Conservation (phyloP, 30 jellyfish, hydroid and myxozoan species). For the Aurelia sp. region DNA sequence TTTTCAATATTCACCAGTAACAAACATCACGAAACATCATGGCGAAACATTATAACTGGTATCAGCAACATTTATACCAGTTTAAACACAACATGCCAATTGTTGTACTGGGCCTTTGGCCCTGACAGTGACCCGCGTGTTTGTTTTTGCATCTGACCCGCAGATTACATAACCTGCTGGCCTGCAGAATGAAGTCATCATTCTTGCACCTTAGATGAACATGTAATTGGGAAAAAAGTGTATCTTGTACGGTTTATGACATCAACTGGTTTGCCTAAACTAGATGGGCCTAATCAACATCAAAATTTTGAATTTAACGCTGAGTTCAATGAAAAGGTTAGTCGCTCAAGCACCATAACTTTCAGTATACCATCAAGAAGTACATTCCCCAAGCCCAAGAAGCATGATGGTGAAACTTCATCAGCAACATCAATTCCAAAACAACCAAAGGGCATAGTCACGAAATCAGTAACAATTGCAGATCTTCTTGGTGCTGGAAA, state of each 20-base stretch:
- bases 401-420: background rate
- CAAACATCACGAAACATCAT: too few relatives aligned
- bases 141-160: too few relatives aligned
- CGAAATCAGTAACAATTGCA: slow-evolving; percentile 28
- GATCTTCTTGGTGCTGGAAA: slow-evolving; percentile 47
- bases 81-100: too few relatives aligned
- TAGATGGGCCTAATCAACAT: slow-evolving; percentile 21
- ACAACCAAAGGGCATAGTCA: slow-evolving; percentile 8
- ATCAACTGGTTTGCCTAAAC: slow-evolving; percentile 9
- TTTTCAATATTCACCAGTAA: too few relatives aligned
- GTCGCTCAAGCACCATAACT: slow-evolving; percentile 22
- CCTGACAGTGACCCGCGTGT: too few relatives aligned
- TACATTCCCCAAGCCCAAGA: slow-evolving; percentile 16
- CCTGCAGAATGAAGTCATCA: too few relatives aligned
- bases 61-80: too few relatives aligned
- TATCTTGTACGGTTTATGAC: slow-evolving; percentile 22
- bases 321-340: slow-evolving; percentile 11
- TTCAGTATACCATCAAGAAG: slow-evolving; percentile 26
- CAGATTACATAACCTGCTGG: too few relatives aligned
- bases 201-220: slow-evolving; percentile 43
- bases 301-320: slow-evolving; percentile 19
- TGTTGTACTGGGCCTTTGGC: too few relatives aligned
- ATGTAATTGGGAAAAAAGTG: slow-evolving; percentile 45
- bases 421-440: slow-evolving; percentile 3
- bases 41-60: too few relatives aligned